Base-by-base conservation (phyloP, 2,113 vertebrate species). In the Mola mola region DNA sequence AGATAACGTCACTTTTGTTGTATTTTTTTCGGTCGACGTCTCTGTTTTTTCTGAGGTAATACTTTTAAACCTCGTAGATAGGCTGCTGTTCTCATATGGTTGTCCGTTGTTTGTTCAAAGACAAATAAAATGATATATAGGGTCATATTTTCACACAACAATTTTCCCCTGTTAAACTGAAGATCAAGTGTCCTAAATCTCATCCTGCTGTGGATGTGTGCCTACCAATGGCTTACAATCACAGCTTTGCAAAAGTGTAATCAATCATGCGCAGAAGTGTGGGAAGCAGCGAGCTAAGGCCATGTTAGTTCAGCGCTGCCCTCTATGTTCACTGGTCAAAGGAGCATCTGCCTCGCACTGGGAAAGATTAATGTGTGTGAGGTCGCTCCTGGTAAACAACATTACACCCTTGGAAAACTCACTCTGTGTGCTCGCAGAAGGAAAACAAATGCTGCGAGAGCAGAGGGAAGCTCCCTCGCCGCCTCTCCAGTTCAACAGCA, bases 361-460 rank as follows among this genome's bases (percentile, higher is more conserved):
- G 66, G 51, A 77, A 82, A 89, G 82, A 87, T 85, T 38, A 72
- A 90, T 89, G 76, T 75, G 41, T 52, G 40, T 25, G 6, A 52
- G 72, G 57, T 73, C 65, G 82, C 81, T 76, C 38, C 55, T 19
- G 19, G 66, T 70, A 82, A 81, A 86, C 78, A 86, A 72, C 73
- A 68, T 63, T 52, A 59, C 73, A 66, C 61, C 60, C 59, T 51
- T 16, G 3, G 48, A 64, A 76, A 80, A 62, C 64, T 66, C 53
- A 12, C 59, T 19, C 31, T 37, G 50, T 47, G 55, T 31, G 34
- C 37, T 66, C 37, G 55, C 37, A 69, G 46, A 69, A 60, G 33
- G 41, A 70, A 83, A 84, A 81, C 64, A 78, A 87, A 86, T 63
- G 64, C 56, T 52, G 59, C 1, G 21, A 72, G 72, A 66, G 69